Base-by-base conservation (phyloP, 2,888 invertebrate genomes). In the Noctua fimbriata region DNA sequence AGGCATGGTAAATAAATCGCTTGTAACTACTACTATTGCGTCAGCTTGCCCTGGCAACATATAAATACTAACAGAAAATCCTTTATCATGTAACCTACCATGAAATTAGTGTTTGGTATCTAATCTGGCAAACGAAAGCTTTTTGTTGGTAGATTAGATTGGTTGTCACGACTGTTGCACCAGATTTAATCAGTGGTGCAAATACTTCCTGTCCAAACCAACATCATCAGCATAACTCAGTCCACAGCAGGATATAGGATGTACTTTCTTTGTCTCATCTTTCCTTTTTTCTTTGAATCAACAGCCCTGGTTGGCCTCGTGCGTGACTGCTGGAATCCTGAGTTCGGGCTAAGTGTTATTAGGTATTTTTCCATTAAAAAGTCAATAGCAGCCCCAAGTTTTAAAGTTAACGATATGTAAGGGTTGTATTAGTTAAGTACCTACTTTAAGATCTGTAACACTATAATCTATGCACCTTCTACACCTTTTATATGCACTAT, bases 101-200 rank as follows among this genome's bases (percentile, higher is more conserved):
- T 36, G 16, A 44, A 10, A 55, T 55, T 9, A n/a, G 12, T 55
- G 32, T 16, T 14, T 18, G 77, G 28, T 78, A 78, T 79, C 79
- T 49, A 47, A 41, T 65, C 77, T 75, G n/a, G 67, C 18, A 24
- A 16, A 41, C 47, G 28, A 49, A 21, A 10, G 36, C n/a, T 47
- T 75, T 55, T 32, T 32, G 4, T 32, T 32, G 2, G 12, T 9
- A 44, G 5, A 76, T 76, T 21, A 49, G 24, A 36, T 47, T 76
- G 21, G 14, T 72, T 28, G 10, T 7, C 18, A 71, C 55, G 21
- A 44, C 36, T 49, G 36, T 10, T 76, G 32, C 74, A 32, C 76
- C 18, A 32, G n/a, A 14, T 74, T 49, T 74, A 21, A 2, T 5
- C 24, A 75, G 18, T n/a, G 32, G 32, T 28, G 28, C 44, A 41